phyloP scores from a whole-genome alignment of 2,113 vertebrate species.

The Oreochromis spilurus region DNA sequence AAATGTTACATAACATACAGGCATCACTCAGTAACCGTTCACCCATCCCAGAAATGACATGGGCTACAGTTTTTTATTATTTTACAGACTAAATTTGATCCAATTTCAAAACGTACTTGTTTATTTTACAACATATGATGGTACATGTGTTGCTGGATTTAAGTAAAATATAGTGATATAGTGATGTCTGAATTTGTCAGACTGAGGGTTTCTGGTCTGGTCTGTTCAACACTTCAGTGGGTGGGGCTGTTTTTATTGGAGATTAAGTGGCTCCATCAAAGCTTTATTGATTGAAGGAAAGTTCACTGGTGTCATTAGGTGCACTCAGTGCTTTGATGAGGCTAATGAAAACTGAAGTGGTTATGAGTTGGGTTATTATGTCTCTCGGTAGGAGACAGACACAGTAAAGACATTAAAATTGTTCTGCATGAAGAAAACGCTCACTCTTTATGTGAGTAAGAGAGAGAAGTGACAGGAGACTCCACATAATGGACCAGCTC shows the following conservation, averaged over 20 bases:
- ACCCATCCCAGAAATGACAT: not conserved
- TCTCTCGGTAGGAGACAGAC: not conserved
- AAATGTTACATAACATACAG: not conserved
- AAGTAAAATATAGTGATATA: not conserved
- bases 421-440: not conserved
- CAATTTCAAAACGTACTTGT: not conserved
- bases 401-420: not conserved
- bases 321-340: not conserved
- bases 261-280: slow-evolving; percentile 7
- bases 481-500: not conserved
- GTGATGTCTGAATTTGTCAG: not conserved
- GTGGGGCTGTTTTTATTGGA: not conserved
- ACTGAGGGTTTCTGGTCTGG: not conserved
- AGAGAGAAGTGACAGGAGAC: not conserved
- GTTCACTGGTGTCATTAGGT: not conserved
- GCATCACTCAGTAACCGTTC: not conserved
- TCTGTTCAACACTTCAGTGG: not conserved
- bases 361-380: not conserved
- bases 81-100: not conserved
- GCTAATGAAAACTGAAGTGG: slow-evolving; percentile 8
- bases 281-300: not conserved
- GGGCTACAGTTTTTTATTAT: not conserved
- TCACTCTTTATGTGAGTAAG: not conserved
- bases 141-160: not conserved
- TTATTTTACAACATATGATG: not conserved